Base-by-base conservation (phyloP, 2,113 vertebrate species). In the Nannobrachium achirus region DNA sequence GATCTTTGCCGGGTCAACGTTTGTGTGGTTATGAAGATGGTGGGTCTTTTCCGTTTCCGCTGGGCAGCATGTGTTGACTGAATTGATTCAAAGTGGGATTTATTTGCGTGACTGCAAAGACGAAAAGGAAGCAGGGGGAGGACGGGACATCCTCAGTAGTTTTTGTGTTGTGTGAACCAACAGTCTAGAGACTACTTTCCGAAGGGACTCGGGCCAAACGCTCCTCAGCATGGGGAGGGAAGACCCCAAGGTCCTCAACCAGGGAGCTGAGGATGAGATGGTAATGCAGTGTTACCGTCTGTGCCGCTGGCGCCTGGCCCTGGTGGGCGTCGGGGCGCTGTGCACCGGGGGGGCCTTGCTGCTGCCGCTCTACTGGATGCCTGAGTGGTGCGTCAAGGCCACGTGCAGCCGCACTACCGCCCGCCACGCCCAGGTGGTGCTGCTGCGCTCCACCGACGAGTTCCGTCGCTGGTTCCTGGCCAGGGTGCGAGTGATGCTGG, bases 311-410 rank as follows among this genome's bases (percentile, higher is more conserved):
- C 96, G 95, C 79, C 33, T 99, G 86, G 93, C 90, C 33, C 66
- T 98, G 1, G 94, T 98, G 80, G 86, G 89, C 68, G 49, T 94
- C 0, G 96, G 96, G 13, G 96, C 94, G 82, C 61, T 99, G 58
- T 95, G 93, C 78, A 95, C 95, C 0, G 97, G 98, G 1, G 97
- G 98, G 44, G 96, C 98, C 88, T 95, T 99, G 10, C 95, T 99
- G 49, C 95, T 99, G 64, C 93, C 98, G 63, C 96, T 99, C 80
- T 99, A 99, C 82, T 99, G 98, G 98, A 94, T 98, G 95, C 98
- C 97, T 1, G 93, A 97, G 89, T 99, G 97, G 98, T 95, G 96
- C 6, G 97, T 98, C 89, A 97, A 96, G 89, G 92, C 93, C 63
- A 97, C 94, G 0, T 99, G 97, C 86, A 85, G 69, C 61, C 91